Base-by-base conservation (phyloP, 2,888 invertebrate genomes). In the Drosophila helvetica region DNA sequence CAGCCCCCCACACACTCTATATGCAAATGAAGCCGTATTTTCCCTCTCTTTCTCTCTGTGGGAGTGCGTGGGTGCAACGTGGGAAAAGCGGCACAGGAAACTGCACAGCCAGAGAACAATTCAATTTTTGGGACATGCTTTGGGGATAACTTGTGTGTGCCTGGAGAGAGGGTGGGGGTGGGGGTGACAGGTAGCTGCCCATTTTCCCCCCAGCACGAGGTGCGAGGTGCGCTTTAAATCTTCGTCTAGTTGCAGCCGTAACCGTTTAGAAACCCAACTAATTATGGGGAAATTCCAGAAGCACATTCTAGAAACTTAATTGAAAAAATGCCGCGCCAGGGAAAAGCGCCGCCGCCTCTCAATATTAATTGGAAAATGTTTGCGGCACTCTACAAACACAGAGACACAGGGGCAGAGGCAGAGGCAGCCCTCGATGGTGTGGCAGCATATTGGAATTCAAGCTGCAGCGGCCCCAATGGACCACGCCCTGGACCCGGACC, bases 1-100 rank as follows among this genome's bases (percentile, higher is more conserved):
- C n/a, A 22, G 22, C 25, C 47, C 51, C 72, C 46, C 63, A 52
- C 57, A 19, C 58, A 73, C 59, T 75, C 54, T 42, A 53, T 78
- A 79, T 79, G 85, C 68, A 84, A 86, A 81, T 79, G 52, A 74
- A 53, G 66, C 48, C 47, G 55, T n/a, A 15, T 38, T 1, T 38
- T 7, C 6, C 15, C 38, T 15, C 6, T 9, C 19, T 12, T n/a
- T n/a, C 33, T 45, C 12, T 22, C 15, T 38, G 10, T 22, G 46
- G 42, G 59, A 25, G 47, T 67, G 66, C 74, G 56, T 68, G 73
- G 72, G 46, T 61, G 63, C 66, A 57, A 53, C 46, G 60, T 54
- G 10, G 62, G 59, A 22, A 38, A 2, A 45, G 42, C 55, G 19
- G 9, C 38, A 38, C 30, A 62, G 17, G 17, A 48, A 60, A 43